These are phyloP conservation scores for Stenodera caucasica DNA, from an alignment of 2,888 invertebrate genomes.

Conservation along the genomic window DNA sequence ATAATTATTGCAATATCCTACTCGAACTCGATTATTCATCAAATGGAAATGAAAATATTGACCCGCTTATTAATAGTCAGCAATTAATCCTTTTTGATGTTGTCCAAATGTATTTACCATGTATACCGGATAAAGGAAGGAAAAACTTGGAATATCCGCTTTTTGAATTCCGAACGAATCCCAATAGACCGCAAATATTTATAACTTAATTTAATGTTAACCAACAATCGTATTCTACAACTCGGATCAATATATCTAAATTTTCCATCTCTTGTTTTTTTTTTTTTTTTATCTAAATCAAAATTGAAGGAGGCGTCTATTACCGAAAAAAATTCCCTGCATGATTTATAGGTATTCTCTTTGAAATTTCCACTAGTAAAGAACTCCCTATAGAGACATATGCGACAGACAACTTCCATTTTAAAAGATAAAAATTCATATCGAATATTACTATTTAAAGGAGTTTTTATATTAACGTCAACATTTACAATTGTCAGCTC, in stretches of 20 bases:
- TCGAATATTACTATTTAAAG: constrained; percentile 36
- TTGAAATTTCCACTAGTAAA: background rate
- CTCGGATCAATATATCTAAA: too few species aligned
- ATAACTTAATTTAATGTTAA: background rate
- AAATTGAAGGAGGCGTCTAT: constrained; percentile 1
- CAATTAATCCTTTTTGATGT: constrained; percentile 23
- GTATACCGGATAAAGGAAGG: background rate
- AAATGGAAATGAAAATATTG: constrained; percentile 13
- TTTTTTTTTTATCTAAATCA: constrained; percentile 20
- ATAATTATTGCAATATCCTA: too few species aligned
- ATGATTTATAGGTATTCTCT: background rate
- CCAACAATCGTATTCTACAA: too few species aligned
- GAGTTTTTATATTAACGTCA: constrained; percentile 37
- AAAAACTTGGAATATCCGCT: constrained; percentile 5
- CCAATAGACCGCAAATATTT: constrained; percentile 15
- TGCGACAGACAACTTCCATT: constrained; percentile 25
- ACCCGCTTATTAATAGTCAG: constrained; percentile 17
- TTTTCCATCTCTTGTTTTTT: too few species aligned
- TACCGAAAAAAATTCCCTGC: background rate
- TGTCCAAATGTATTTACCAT: constrained; percentile 2
- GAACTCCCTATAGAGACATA: constrained; percentile 30
- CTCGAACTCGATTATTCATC: constrained; percentile 24
- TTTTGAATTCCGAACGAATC: constrained; percentile 4
- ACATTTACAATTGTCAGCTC: constrained; percentile 31
- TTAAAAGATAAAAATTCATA: constrained; percentile 31